Conservation (phyloP, 2,113 vertebrate species). For the Tylochromis polylepis region DNA sequence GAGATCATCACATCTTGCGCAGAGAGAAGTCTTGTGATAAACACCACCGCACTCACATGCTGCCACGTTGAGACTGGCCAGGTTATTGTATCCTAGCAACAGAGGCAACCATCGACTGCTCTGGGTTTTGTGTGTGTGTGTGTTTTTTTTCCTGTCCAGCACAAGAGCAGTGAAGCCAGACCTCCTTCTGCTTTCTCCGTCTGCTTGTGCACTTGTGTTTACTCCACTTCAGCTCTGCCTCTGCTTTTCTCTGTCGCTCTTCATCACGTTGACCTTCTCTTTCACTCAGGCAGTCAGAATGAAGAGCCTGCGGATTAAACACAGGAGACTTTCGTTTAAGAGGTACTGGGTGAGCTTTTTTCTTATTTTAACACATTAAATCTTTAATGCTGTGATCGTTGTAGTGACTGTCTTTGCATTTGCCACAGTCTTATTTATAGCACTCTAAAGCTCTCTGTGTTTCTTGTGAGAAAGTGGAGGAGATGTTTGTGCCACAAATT, state of each 20-base stretch:
- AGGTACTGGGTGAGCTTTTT: conserved; percentile 2
- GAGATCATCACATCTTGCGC: neutral
- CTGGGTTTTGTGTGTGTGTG: neutral
- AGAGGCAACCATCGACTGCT: conserved; percentile 44
- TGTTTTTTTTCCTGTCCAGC: conserved; percentile 2
- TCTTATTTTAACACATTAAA: neutral
- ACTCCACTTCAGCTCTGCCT: neutral
- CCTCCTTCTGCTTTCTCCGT: neutral
- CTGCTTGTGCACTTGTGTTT: neutral
- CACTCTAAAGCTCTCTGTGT: neutral
- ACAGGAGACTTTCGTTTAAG: neutral
- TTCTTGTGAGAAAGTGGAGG: neutral
- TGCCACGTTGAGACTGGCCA: conserved; percentile 32
- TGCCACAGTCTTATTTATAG: neutral
- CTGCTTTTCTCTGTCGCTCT: neutral
- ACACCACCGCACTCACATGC: conserved; percentile 4
- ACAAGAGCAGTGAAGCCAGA: conserved; percentile 1
- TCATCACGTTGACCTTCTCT: neutral
- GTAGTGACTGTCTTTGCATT: neutral
- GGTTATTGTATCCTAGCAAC: conserved; percentile 76
- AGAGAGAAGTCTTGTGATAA: conserved; percentile 13
- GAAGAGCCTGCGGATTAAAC: neutral
- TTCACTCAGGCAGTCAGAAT: neutral
- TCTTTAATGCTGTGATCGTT: neutral
- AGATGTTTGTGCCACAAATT: neutral